Evolutionary conservation across 2,797 vertebrate genomes (phyloP).

Genomic region (Parotocinclus haroldoi): DNA sequence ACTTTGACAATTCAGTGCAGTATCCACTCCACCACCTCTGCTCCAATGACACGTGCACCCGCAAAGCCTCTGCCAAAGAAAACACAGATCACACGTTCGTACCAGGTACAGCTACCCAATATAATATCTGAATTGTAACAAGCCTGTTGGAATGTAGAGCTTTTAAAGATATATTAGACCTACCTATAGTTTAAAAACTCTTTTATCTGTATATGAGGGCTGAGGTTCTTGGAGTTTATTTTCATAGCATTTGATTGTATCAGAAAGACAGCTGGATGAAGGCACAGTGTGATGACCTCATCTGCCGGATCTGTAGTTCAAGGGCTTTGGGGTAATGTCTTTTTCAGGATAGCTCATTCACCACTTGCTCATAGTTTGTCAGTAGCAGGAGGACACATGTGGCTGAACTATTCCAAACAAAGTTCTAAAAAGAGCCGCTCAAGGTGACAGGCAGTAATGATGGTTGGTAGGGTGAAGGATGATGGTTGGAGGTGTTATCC

Average conservation of each 20-base stretch:
- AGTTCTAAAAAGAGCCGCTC: constrained; percentile 80
- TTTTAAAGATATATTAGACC: no score
- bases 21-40: constrained; percentile 45
- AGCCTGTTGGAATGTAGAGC: neutral
- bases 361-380: constrained; percentile 60
- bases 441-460: constrained; percentile 82
- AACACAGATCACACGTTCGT: constrained; percentile 18
- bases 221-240: neutral
- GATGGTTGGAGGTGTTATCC: constrained; percentile 42
- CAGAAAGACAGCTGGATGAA: constrained; percentile 45
- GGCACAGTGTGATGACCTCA: constrained; percentile 54
- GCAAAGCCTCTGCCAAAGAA: constrained; percentile 28
- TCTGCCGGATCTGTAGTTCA: constrained; percentile 52
- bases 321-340: constrained; percentile 51
- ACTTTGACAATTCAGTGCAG: constrained; percentile 46
- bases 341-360: constrained; percentile 51
- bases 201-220: neutral
- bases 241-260: neutral
- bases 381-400: constrained; percentile 67
- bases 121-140: neutral
- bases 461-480: constrained; percentile 69
- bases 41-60: constrained; percentile 56
- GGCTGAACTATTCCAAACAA: constrained; percentile 79
- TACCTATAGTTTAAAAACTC: no score
- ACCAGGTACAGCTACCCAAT: constrained; percentile 6